phyloP scores from a whole-genome alignment of 2,888 invertebrate genomes.

The Zele albiditarsus region DNA sequence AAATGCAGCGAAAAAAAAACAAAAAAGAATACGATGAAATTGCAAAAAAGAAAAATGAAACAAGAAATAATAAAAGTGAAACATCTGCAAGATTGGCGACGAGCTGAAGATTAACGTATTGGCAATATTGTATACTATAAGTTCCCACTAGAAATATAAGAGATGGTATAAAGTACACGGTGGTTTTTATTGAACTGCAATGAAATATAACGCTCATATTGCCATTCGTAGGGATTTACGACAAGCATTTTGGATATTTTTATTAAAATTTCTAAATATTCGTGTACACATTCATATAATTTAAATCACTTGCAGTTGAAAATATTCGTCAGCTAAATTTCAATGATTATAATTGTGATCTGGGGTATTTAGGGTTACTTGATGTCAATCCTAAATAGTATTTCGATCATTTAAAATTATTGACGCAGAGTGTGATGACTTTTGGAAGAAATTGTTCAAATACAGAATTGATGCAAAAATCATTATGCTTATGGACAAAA shows the following conservation, averaged over 20 bases:
- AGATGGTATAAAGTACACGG: slow-evolving; percentile 34
- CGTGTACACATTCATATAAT: neutral
- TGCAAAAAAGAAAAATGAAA: too few relatives aligned
- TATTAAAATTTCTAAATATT: slow-evolving; percentile 32
- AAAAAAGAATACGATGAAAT: too few relatives aligned
- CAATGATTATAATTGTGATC: too few relatives aligned
- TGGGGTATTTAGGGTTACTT: too few relatives aligned
- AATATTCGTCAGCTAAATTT: too few relatives aligned
- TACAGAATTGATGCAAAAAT: too few relatives aligned
- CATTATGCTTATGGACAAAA: too few relatives aligned
- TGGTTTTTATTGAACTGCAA: slow-evolving; percentile 62
- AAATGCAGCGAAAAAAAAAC: neutral
- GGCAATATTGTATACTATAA: slow-evolving; percentile 16
- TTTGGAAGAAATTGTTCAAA: too few relatives aligned
- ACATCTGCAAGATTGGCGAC: neutral
- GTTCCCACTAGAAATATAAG: slow-evolving; percentile 19
- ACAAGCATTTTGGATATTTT: slow-evolving; percentile 25
- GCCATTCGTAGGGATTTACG: slow-evolving; percentile 48
- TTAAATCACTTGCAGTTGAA: neutral
- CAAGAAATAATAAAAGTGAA: slow-evolving; percentile 7
- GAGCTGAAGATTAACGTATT: slow-evolving; percentile 30
- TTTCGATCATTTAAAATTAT: too few relatives aligned
- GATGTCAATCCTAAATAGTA: too few relatives aligned
- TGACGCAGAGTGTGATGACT: too few relatives aligned
- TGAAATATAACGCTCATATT: slow-evolving; percentile 61